A percentile compares a stretch with the other conserved stretches of the same genome.
Evolutionary conservation across 92 coral and sea anemone genomes (phyloP).

Genomic region (Epizoanthus stellaris): DNA sequence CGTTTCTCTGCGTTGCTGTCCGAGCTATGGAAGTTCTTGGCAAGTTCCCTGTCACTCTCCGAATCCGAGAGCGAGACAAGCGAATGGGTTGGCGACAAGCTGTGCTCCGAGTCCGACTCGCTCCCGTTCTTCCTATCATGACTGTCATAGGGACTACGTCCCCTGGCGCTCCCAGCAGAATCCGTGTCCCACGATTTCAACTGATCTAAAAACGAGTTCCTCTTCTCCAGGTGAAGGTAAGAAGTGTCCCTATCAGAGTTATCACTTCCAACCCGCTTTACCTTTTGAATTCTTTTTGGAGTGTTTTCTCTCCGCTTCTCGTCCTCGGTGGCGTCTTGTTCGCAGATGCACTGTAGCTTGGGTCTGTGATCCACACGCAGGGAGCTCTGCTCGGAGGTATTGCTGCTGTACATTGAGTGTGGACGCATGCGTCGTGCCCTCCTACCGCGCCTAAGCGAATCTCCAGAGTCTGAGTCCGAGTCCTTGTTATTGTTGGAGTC

Average conservation of each 20-base stretch:
- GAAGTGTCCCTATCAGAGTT: conserved; percentile 59
- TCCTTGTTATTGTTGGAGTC: conserved; percentile 72
- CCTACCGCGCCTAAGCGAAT: conserved; percentile 63
- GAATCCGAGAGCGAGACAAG: conserved; percentile 87
- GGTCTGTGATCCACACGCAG: conserved; percentile 72
- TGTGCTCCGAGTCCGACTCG: conserved; percentile 81
- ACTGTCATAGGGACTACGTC: conserved; percentile 71
- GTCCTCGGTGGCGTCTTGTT: conserved; percentile 61
- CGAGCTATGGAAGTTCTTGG: conserved; percentile 61
- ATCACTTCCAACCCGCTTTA: conserved; percentile 26
- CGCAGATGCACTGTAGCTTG: conserved; percentile 79
- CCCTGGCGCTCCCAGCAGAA: conserved; percentile 22
- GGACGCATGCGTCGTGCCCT: conserved; percentile 75
- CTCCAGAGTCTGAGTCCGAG: conserved; percentile 75
- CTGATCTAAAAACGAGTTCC: conserved; percentile 66
- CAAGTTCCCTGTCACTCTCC: conserved; percentile 82
- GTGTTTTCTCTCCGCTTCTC: not conserved
- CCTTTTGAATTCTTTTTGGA: conserved; percentile 3
- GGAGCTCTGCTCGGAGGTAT: conserved; percentile 44
- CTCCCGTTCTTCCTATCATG: conserved; percentile 58
- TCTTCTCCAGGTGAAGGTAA: conserved; percentile 81
- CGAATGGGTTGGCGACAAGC: conserved; percentile 88
- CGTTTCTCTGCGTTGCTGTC: conserved; percentile 37
- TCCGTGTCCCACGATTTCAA: conserved; percentile 71
- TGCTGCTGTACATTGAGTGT: conserved; percentile 66